Conservation (phyloP, 1,140 invertebrate genomes). For the Calliopsis andreniformis region DNA sequence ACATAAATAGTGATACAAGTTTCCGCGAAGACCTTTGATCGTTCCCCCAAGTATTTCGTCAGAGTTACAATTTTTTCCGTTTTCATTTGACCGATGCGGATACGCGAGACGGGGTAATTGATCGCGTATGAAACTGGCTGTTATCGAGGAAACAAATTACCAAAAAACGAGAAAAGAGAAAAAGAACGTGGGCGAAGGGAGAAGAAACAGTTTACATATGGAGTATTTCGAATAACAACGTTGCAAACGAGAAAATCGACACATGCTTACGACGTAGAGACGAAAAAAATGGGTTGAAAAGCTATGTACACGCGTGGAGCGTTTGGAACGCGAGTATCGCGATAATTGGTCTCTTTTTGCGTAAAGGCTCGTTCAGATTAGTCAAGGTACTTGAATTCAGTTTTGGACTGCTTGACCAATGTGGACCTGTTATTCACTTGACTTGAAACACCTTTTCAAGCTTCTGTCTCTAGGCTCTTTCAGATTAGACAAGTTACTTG, state of each 20-base stretch:
- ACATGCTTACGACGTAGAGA: slow-evolving; percentile 45
- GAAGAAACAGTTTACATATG: too few species aligned
- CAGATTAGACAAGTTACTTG: too few species aligned
- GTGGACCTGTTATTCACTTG: too few species aligned
- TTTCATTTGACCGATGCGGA: neutral
- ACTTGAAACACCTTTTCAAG: too few species aligned
- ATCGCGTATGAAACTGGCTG: too few species aligned
- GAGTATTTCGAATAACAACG: neutral
- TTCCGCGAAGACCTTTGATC: slow-evolving; percentile 3
- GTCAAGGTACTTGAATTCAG: too few species aligned
- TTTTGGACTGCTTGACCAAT: too few species aligned
- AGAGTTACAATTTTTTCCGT: slow-evolving; percentile 1
- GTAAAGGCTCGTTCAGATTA: too few species aligned
- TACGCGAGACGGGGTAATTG: neutral
- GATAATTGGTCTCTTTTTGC: slow-evolving; percentile 35
- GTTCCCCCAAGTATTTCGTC: neutral
- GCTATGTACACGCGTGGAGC: neutral
- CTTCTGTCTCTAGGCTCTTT: too few species aligned
- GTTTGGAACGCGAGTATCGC: slow-evolving; percentile 14
- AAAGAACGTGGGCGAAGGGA: too few species aligned
- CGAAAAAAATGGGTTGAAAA: slow-evolving; percentile 40
- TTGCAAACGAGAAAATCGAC: neutral
- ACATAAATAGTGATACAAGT: neutral
- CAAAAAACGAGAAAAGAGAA: too few species aligned
- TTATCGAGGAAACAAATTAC: too few species aligned